A percentile compares a stretch with the other conserved stretches of the same genome.
Evolutionary conservation across 2,797 vertebrate species (phyloP).

Genomic region (Pygocentrus nattereri): DNA sequence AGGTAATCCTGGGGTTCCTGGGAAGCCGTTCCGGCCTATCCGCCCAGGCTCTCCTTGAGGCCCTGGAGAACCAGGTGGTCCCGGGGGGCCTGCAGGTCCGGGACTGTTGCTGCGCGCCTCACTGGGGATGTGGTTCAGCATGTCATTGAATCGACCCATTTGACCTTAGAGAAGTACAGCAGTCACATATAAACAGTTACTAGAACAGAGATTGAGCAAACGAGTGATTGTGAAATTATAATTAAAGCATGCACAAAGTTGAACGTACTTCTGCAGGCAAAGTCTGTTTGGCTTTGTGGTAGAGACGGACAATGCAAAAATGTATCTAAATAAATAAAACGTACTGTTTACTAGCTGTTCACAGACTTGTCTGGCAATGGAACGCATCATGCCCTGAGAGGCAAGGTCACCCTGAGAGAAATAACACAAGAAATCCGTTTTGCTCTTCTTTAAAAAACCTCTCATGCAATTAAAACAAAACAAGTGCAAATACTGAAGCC

Average conservation of each 20-base stretch:
- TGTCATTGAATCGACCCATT: slow-evolving; percentile 91
- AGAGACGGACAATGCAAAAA: slow-evolving; percentile 3
- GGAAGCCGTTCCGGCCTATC: slow-evolving; percentile 90
- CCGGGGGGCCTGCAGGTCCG: slow-evolving; percentile 89
- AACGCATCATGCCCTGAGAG: slow-evolving; percentile 97
- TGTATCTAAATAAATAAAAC: slow-evolving; percentile 9
- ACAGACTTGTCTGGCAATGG: slow-evolving; percentile 96
- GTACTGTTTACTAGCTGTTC: slow-evolving; percentile 93
- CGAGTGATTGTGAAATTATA: neutral
- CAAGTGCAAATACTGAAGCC: slow-evolving; percentile 59
- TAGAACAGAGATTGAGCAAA: neutral
- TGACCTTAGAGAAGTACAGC: slow-evolving; percentile 75
- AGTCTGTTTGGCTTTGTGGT: neutral
- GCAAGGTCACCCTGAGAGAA: slow-evolving; percentile 90
- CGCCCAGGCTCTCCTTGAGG: slow-evolving; percentile 89
- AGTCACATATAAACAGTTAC: neutral
- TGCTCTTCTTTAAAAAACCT: neutral
- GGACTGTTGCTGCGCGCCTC: slow-evolving; percentile 89
- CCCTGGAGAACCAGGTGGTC: slow-evolving; percentile 83
- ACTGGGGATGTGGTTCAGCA: slow-evolving; percentile 96
- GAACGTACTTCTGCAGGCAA: neutral
- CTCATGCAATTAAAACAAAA: slow-evolving; percentile 4
- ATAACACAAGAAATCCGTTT: slow-evolving; percentile 15
- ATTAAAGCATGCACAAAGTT: neutral
- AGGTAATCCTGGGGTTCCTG: slow-evolving; percentile 87